These are phyloP conservation scores for Griposia aprilina DNA, from an alignment of 2,888 invertebrate genomes.

Conservation along the genomic window DNA sequence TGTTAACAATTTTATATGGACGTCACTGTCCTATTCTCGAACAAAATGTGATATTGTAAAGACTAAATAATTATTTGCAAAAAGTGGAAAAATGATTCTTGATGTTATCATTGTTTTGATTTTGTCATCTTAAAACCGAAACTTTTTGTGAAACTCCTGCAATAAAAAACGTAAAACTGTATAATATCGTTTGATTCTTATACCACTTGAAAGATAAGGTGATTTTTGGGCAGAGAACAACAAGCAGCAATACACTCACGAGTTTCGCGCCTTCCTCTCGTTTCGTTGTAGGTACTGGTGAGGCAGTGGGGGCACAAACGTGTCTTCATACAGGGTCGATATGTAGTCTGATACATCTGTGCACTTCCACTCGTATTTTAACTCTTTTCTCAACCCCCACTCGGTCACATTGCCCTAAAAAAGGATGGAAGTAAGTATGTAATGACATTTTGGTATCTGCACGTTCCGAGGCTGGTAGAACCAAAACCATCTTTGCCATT, in stretches of 20 bases:
- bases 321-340: slow-evolving; percentile 82
- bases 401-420: slow-evolving; percentile 86
- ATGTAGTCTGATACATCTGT: slow-evolving; percentile 85
- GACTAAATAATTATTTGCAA: slow-evolving; percentile 87
- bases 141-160: slow-evolving; percentile 89
- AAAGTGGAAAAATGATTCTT: slow-evolving; percentile 88
- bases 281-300: slow-evolving; percentile 80
- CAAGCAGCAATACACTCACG: slow-evolving; percentile 74
- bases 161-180: slow-evolving; percentile 82
- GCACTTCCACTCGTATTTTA: slow-evolving; percentile 87
- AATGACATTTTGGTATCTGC: background rate
- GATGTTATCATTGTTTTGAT: slow-evolving; percentile 89
- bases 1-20: slow-evolving; percentile 88
- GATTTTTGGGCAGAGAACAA: background rate
- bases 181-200: slow-evolving; percentile 62
- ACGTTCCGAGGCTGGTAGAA: background rate
- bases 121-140: slow-evolving; percentile 88
- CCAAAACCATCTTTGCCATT: no score
- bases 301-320: slow-evolving; percentile 80
- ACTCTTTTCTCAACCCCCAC: slow-evolving; percentile 84
- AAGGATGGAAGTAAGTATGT: background rate
- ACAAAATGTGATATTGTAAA: slow-evolving; percentile 90
- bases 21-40: slow-evolving; percentile 88
- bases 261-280: slow-evolving; percentile 80
- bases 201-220: background rate